Evolutionary conservation across 2,113 vertebrate genomes (phyloP), one percentile per base, ranked within the genome.

Genomic region (Candoia aspera): DNA sequence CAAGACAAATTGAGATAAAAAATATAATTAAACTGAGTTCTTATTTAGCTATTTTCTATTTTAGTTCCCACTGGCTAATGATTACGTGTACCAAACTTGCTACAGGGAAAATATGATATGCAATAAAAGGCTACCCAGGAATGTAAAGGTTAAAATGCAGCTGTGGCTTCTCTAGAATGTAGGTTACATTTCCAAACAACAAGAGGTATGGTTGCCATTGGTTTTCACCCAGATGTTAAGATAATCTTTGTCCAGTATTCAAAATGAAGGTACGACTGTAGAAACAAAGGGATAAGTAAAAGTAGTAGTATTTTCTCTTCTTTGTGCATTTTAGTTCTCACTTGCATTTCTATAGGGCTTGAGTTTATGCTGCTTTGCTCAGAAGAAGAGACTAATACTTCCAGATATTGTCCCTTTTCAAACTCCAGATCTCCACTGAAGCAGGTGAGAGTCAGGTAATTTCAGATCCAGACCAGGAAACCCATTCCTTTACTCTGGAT

Each of bases 1-100:
- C 53, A 87, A 94, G 89, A 95, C 94, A 92, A 96, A 95, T 95
- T 93, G 95, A 93, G 93, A 91, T 94, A 29, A 96, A 96, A 84
- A 95, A 95, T 94, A 93, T 87, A 93, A 91, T 91, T 93, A 88
- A 95, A 95, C 60, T 21, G 91, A 89, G n/a, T 90, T 96, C 89
- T 95, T 94, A 95, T 94, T 95, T 95, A 95, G 91, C 92, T 88
- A 24, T 68, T 94, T 94, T 8, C 60, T 46, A 23, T 17, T 84
- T 95, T 94, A 54, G 13, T 91, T 92, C 93, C 90, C 84, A 85
- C 83, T 91, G 90, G 59, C 59, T 95, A 95, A 93, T 73, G 91
- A 84, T 90, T 94, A 90, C 84, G 91, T 94, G 79, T 0, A 0
- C 42, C 60, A 88, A 92, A 92, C 19, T 84, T 92, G 88, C 57